phyloP scores from a whole-genome alignment of 2,113 vertebrate species.

The Piprites chloris region DNA sequence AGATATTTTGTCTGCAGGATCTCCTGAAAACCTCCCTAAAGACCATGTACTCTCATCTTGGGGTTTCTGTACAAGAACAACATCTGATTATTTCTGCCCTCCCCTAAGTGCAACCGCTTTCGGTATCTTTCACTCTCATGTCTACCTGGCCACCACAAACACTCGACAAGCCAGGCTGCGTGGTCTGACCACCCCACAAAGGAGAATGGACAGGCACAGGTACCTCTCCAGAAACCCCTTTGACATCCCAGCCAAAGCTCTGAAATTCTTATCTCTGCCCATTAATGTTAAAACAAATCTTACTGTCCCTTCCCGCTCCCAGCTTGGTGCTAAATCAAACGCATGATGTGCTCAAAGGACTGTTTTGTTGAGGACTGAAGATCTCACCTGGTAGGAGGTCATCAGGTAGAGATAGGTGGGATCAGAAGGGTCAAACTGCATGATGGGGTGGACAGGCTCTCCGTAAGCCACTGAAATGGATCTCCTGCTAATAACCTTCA shows the following conservation, averaged over 20 bases:
- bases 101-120: accelerated
- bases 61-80: neutral
- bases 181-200: accelerated
- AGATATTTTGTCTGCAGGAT: neutral
- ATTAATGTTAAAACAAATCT: neutral
- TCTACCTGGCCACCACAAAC: neutral
- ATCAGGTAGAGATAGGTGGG: conserved; percentile 91
- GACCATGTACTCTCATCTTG: neutral
- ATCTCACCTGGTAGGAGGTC: conserved; percentile 92
- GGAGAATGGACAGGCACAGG: neutral
- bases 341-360: neutral
- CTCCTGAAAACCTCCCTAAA: neutral
- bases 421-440: conserved; percentile 94
- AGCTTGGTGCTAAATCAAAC: neutral
- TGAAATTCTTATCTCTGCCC: neutral
- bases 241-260: neutral
- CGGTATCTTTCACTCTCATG: neutral
- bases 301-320: neutral
- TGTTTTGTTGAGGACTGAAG: neutral
- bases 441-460: conserved; percentile 90
- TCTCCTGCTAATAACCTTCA: conserved; percentile 83
- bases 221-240: neutral
- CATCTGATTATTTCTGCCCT: neutral
- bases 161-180: neutral
- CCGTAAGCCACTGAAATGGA: conserved; percentile 80